Evolutionary conservation across 2,797 vertebrate species (phyloP).

Genomic region (Meriones psammophilus): DNA sequence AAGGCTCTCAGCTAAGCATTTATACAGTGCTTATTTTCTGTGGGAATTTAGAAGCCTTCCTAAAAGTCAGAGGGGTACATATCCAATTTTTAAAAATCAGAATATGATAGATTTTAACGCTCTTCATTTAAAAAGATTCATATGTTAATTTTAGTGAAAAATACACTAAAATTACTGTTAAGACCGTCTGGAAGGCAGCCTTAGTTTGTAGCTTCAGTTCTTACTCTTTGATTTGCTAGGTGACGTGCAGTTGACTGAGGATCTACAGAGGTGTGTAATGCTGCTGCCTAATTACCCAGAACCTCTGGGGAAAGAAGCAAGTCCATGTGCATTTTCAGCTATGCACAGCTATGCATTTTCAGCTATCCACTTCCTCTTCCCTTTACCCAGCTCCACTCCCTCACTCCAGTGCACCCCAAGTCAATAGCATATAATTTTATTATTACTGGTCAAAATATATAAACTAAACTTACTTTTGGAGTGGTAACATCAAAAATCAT

Average conservation of each 20-base stretch:
- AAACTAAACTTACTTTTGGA: neutral
- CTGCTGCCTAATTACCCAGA: neutral
- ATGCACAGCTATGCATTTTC: neutral
- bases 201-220: neutral
- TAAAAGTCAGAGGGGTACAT: slow-evolving; percentile 11
- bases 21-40: slow-evolving; percentile 12
- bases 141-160: slow-evolving; percentile 45
- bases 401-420: neutral
- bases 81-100: slow-evolving; percentile 17
- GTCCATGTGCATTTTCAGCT: neutral
- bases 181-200: neutral
- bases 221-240: slow-evolving; percentile 14
- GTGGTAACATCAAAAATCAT: neutral
- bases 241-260: neutral
- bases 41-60: slow-evolving; percentile 45
- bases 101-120: neutral
- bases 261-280: neutral
- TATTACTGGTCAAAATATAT: neutral
- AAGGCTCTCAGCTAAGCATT: neutral
- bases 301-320: neutral
- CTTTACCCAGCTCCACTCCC: neutral
- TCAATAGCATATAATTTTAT: neutral
- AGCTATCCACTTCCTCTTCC: neutral
- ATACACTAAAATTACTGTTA: neutral
- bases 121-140: slow-evolving; percentile 55